These are phyloP conservation scores for Lophotis ruficrista DNA, from an alignment of 2,113 vertebrate species.

Conservation along the genomic window DNA sequence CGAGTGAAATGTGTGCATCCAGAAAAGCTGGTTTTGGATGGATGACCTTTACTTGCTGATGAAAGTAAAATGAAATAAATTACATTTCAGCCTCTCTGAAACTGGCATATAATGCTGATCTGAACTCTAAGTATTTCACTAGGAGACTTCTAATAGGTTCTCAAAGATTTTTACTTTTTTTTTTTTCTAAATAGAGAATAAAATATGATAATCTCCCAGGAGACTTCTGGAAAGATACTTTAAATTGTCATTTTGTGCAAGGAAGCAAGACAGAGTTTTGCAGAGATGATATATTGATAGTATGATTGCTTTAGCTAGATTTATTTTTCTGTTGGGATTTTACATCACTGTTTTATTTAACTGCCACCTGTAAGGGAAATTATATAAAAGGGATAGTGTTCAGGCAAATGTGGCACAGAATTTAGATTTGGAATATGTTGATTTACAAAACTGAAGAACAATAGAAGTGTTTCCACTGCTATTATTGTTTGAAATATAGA, in stretches of 20 bases:
- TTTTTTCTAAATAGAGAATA: not conserved
- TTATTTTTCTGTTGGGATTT: conserved; percentile 21
- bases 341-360: conserved; percentile 7
- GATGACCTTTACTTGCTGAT: conserved; percentile 27
- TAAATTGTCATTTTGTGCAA: conserved; percentile 40
- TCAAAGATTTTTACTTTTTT: not conserved
- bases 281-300: conserved; percentile 24
- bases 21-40: conserved; percentile 24
- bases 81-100: conserved; percentile 21
- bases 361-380: not conserved
- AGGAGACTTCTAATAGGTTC: conserved; percentile 4
- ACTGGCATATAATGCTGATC: not conserved
- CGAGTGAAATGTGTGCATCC: conserved; percentile 22
- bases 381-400: not conserved
- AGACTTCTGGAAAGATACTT: conserved; percentile 46
- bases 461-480: not conserved
- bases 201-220: conserved; percentile 1
- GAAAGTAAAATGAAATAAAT: conserved; percentile 61
- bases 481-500: not conserved
- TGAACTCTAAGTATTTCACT: conserved; percentile 14
- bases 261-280: conserved; percentile 12
- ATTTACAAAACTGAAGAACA: not conserved
- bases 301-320: conserved; percentile 12
- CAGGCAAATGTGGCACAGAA: not conserved
- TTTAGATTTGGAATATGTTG: not conserved